Evolutionary conservation across 1,140 invertebrate genomes (phyloP), one percentile per base, ranked within the genome.

Genomic region (Hypsibius dujardini): DNA sequence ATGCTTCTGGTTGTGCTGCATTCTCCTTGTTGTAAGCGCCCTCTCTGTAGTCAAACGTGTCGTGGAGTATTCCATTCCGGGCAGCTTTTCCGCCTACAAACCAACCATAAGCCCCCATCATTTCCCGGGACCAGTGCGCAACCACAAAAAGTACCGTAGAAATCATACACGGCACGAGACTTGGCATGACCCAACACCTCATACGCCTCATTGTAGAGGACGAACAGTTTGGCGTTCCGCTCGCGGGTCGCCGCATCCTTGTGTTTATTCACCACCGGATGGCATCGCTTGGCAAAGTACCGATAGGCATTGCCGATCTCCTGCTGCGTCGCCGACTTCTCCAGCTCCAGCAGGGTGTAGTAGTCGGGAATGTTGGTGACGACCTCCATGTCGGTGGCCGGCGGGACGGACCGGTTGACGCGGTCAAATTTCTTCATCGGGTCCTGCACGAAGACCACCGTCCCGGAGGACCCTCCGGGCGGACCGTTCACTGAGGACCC

Each of bases 91-190:
- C 50, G n/a, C 50, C 50, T 56, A n/a, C 7, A 56, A 56, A 56
- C n/a, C 7, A 56, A 56, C n/a, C n/a, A 7, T 7, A n/a, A n/a
- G n/a, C n/a, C n/a, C n/a, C n/a, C n/a, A n/a, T n/a, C n/a, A n/a
- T n/a, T n/a, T n/a, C n/a, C n/a, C n/a, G n/a, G n/a, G n/a, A n/a
- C n/a, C n/a, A n/a, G n/a, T n/a, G n/a, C n/a, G n/a, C n/a, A n/a
- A n/a, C n/a, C n/a, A n/a, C n/a, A 7, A 56, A 56, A 56, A 56
- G n/a, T 56, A 56, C 50, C 50, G 50, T 56, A 56, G n/a, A 56
- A 56, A 56, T 56, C 50, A n/a, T 56, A 56, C 50, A 56, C 50
- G 50, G 50, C 50, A 7, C 50, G 50, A 7, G 50, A 56, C 50
- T 56, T 56, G 7, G 50, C 7, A 56, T 56, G 7, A 7, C 50